A percentile compares a stretch with the other conserved stretches of the same genome.
These are phyloP conservation scores for Siphlonurus alternatus DNA, from an alignment of 2,888 invertebrate genomes.

Conservation along the genomic window DNA sequence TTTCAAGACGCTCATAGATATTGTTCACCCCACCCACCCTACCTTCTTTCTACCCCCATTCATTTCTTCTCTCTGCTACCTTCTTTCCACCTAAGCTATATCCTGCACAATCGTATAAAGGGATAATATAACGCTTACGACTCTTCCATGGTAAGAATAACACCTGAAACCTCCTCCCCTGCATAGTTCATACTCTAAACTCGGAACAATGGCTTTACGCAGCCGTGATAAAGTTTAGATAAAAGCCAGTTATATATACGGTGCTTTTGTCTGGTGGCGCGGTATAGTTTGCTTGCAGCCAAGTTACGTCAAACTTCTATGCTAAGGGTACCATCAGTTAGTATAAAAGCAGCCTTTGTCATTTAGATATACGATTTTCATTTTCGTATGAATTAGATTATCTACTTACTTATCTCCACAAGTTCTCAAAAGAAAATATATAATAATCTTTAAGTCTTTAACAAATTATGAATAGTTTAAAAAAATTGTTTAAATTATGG, in stretches of 20 bases:
- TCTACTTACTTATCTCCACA: too few relatives aligned
- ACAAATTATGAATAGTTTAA: too few relatives aligned
- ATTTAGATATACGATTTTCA: too few relatives aligned
- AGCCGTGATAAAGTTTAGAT: background rate
- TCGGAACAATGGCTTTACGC: background rate
- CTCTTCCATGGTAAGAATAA: background rate
- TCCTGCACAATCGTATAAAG: background rate
- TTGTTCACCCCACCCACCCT: too few relatives aligned
- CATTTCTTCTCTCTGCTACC: background rate
- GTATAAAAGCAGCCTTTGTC: background rate
- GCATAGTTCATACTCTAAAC: background rate
- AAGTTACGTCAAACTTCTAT: background rate
- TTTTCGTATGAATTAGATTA: background rate
- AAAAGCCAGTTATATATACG: background rate
- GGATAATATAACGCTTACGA: background rate
- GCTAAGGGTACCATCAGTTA: background rate
- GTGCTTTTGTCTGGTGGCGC: background rate
- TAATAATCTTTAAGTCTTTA: too few relatives aligned
- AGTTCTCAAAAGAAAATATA: too few relatives aligned
- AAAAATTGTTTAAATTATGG: too few relatives aligned
- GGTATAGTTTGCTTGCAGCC: background rate
- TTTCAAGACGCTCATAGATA: too few relatives aligned
- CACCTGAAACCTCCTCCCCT: background rate
- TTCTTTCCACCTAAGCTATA: background rate
- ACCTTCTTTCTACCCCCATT: too few relatives aligned